Evolutionary conservation across 2,113 vertebrate species (phyloP).

Genomic region (Tragelaphus scriptus): DNA sequence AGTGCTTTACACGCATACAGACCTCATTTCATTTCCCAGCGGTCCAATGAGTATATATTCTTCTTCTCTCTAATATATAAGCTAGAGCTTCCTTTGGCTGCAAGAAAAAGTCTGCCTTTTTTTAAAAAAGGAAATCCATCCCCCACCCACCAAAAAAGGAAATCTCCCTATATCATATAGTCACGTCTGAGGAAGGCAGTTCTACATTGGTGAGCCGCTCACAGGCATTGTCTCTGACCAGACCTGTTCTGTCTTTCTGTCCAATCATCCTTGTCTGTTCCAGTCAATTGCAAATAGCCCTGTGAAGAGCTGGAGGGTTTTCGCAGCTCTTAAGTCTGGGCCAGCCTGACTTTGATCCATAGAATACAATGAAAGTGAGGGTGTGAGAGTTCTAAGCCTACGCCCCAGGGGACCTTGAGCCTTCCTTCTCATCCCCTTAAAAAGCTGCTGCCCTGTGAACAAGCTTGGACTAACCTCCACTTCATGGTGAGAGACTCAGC

Average conservation of each 20-base stretch:
- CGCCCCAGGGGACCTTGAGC: not conserved
- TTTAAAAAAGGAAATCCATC: not conserved
- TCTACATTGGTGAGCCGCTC: not conserved
- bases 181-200: not conserved
- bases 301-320: not conserved
- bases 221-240: not conserved
- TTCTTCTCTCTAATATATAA: not conserved
- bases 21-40: not conserved
- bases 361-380: not conserved
- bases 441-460: not conserved
- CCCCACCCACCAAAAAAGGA: not conserved
- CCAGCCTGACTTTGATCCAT: not conserved
- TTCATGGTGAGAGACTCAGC: not conserved
- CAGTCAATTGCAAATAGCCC: not conserved
- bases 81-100: not conserved
- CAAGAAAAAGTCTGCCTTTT: not conserved
- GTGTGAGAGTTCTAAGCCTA: not conserved
- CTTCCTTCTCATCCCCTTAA: not conserved
- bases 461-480: not conserved
- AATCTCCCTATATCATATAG: not conserved
- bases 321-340: not conserved
- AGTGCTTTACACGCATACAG: not conserved
- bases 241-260: not conserved
- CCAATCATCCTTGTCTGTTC: not conserved
- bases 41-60: not conserved